These are phyloP conservation scores for Aegithalos caudatus DNA, from an alignment of 2,113 vertebrate species.

Conservation along the genomic window DNA sequence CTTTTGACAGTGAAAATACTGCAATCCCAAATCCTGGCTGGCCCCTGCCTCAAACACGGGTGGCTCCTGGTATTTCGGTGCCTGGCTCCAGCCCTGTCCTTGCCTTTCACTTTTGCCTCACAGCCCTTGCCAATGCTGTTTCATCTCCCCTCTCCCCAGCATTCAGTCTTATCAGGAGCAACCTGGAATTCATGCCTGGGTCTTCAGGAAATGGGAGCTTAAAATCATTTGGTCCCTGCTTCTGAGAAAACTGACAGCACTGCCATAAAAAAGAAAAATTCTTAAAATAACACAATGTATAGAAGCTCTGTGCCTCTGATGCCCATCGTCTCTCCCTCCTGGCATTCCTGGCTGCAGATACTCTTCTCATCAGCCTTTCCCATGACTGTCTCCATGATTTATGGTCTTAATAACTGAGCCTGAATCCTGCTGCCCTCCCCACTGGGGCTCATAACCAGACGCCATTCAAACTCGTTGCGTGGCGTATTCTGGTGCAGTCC, in stretches of 20 bases:
- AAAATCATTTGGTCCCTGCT: slow-evolving; percentile 3
- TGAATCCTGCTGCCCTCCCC: slow-evolving; percentile 12
- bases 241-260: slow-evolving; percentile 17
- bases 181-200: neutral
- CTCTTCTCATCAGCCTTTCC: slow-evolving; percentile 36
- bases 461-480: neutral
- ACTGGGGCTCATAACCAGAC: slow-evolving; percentile 5
- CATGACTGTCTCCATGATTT: slow-evolving; percentile 65
- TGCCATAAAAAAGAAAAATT: slow-evolving; percentile 56
- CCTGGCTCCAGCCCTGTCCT: neutral
- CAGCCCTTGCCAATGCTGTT: neutral
- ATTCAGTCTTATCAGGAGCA: neutral
- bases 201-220: neutral
- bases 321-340: neutral
- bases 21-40: neutral
- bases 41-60: neutral
- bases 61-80: neutral
- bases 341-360: neutral
- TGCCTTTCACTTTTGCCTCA: neutral
- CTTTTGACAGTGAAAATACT: neutral
- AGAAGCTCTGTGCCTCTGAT: neutral
- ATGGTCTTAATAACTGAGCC: slow-evolving; percentile 67
- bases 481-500: neutral
- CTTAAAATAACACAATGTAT: slow-evolving; percentile 30
- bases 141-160: neutral